phyloP scores from a whole-genome alignment of 2,113 vertebrate genomes.

The Crotalus viridis region DNA sequence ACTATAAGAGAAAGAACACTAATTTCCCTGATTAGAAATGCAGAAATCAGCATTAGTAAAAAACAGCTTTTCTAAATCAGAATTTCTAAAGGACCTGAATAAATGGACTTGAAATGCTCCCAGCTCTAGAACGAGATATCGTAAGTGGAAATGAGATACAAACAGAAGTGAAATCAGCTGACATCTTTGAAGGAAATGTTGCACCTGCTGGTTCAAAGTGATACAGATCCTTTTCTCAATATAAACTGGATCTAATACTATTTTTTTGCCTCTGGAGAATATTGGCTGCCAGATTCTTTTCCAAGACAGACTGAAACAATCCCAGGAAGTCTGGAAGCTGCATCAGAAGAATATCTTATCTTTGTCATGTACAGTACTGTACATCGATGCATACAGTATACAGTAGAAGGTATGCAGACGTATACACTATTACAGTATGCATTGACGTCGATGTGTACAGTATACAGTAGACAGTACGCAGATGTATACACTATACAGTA shows the following conservation, averaged over 20 bases:
- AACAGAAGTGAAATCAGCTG: background rate
- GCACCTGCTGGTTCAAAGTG: background rate
- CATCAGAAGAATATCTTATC: background rate
- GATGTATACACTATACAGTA: too few species aligned
- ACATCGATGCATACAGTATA: too few species aligned
- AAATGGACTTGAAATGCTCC: background rate
- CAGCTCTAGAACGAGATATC: background rate
- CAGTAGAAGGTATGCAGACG: too few species aligned
- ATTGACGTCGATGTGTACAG: too few species aligned
- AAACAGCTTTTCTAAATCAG: background rate
- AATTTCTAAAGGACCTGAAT: background rate
- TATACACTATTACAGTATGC: too few species aligned
- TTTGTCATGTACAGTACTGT: background rate
- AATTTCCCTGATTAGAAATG: background rate
- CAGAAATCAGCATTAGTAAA: background rate
- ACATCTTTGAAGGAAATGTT: background rate
- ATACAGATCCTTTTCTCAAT: background rate
- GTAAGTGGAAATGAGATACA: background rate
- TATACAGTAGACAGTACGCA: too few species aligned
- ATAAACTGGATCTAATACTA: background rate
- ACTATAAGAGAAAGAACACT: background rate
- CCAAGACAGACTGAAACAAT: background rate
- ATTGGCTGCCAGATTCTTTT: background rate
- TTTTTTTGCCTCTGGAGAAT: background rate
- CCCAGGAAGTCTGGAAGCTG: background rate